phyloP scores from a whole-genome alignment of 1,140 invertebrate genomes.

The Periplaneta americana region DNA sequence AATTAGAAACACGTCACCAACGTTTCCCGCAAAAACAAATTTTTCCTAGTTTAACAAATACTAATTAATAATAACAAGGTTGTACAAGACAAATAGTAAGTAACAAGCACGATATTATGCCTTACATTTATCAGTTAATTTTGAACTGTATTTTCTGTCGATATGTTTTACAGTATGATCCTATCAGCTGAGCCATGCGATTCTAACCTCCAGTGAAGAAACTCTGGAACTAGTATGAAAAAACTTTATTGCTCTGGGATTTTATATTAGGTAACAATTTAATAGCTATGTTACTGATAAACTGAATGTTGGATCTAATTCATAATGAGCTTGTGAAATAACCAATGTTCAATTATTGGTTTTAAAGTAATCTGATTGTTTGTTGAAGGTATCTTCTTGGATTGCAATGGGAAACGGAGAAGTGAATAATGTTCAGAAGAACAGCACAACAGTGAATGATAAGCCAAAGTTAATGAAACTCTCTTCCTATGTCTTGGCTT shows the following conservation, averaged over 20 bases:
- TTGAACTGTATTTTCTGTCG: background rate
- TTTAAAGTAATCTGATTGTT: background rate
- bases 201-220: background rate
- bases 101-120: background rate
- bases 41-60: background rate
- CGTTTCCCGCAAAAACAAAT: conserved; percentile 1
- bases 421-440: background rate
- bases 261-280: background rate
- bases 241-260: background rate
- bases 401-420: conserved; percentile 7
- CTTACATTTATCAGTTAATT: background rate
- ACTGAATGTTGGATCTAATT: background rate
- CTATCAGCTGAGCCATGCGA: background rate
- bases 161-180: background rate
- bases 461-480: conserved; percentile 57
- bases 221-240: background rate
- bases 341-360: background rate
- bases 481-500: conserved; percentile 77
- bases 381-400: background rate
- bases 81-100: background rate
- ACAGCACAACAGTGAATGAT: background rate
- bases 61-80: background rate
- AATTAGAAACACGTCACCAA: conserved; percentile 2
- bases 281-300: background rate
- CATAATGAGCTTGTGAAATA: background rate